Evolutionary conservation across 2,888 invertebrate genomes (phyloP).

Genomic region (Urechis unicinctus): DNA sequence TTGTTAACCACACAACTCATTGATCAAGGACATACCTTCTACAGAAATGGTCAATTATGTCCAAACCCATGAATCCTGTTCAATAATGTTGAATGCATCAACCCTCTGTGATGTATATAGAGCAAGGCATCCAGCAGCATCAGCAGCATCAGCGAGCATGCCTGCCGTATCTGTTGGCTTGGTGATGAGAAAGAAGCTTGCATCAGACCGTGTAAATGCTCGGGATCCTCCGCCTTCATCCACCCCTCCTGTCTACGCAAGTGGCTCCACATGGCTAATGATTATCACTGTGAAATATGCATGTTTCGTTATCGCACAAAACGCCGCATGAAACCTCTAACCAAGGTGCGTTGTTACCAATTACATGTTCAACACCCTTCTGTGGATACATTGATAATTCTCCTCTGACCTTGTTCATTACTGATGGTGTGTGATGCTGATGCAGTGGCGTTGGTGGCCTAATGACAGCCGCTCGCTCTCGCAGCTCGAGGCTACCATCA

Average conservation of each 20-base stretch:
- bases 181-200: constrained; percentile 7
- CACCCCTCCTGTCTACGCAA: constrained; percentile 8
- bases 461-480: constrained; percentile 7
- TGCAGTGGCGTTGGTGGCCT: constrained; percentile 12
- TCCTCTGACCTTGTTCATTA: no score
- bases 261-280: constrained; percentile 9
- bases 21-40: no score
- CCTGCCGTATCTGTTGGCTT: constrained; percentile 13
- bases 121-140: no score
- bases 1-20: no score
- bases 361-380: no score
- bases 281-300: constrained; percentile 11
- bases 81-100: no score
- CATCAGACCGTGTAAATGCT: constrained; percentile 12
- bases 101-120: no score
- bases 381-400: no score
- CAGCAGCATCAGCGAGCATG: constrained; percentile 1
- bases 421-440: background rate
- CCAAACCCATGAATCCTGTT: no score
- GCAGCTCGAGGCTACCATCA: constrained; percentile 11
- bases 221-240: constrained; percentile 5
- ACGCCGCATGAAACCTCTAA: constrained; percentile 7
- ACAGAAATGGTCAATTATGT: no score
- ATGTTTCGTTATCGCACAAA: constrained; percentile 5
- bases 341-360: constrained; percentile 6